Conservation (phyloP, 2,888 invertebrate species). For the Argyra leucocephala region DNA sequence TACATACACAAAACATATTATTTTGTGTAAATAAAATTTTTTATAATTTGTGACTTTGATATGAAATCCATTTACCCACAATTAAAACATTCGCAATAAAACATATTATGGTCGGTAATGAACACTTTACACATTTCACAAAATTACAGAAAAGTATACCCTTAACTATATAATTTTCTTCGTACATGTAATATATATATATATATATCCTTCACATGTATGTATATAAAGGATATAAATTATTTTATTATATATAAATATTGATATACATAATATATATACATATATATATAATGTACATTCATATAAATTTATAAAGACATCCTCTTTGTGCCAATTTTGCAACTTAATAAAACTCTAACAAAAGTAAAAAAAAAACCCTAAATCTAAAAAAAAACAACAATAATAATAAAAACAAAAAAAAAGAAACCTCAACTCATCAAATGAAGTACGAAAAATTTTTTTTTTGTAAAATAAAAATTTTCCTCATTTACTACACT, state of each 20-base stretch:
- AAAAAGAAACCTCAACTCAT: conserved; percentile 6
- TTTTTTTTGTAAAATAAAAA: too few relatives aligned
- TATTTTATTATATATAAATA: background rate
- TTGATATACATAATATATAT: background rate
- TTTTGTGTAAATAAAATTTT: too few relatives aligned
- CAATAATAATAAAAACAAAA: too few relatives aligned
- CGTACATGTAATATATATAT: background rate
- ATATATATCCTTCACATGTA: background rate
- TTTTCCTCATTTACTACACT: too few relatives aligned
- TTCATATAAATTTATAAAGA: background rate
- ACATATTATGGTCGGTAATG: conserved; percentile 6
- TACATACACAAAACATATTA: background rate
- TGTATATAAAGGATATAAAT: too few relatives aligned
- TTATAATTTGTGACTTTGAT: background rate
- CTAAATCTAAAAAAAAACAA: conserved; percentile 6
- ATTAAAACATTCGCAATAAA: conserved; percentile 6
- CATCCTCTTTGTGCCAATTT: conserved; percentile 6
- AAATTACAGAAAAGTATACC: background rate
- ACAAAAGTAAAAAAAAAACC: too few relatives aligned
- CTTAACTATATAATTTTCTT: background rate
- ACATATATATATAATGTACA: background rate
- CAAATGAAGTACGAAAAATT: background rate
- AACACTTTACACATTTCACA: background rate
- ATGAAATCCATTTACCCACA: conserved; percentile 1
- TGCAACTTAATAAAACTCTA: conserved; percentile 4